Conservation (phyloP, 2,888 invertebrate species). For the Spodoptera exigua region DNA sequence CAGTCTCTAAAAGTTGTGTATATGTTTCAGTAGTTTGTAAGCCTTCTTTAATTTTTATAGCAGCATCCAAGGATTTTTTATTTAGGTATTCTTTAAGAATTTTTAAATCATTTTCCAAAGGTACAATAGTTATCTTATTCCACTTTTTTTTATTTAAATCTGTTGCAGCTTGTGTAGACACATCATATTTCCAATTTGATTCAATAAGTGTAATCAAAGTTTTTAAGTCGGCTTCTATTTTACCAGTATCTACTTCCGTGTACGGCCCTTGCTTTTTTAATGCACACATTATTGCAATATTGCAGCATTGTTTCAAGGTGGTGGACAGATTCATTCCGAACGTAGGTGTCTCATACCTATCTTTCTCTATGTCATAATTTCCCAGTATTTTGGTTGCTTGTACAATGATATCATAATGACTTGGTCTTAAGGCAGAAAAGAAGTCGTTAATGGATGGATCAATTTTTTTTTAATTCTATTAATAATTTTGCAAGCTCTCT, state of each 20-base stretch:
- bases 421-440: conserved; percentile 44
- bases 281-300: conserved; percentile 56
- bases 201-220: conserved; percentile 37
- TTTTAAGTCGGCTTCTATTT: conserved; percentile 52
- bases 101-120: conserved; percentile 54
- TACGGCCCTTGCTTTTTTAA: conserved; percentile 49
- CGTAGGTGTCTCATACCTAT: conserved; percentile 53
- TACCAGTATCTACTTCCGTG: conserved; percentile 41
- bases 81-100: conserved; percentile 29
- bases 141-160: conserved; percentile 55
- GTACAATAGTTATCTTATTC: conserved; percentile 58
- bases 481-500: conserved; percentile 57
- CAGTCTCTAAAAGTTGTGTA: conserved; percentile 51
- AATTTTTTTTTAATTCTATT: conserved; percentile 52
- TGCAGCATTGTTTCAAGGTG: conserved; percentile 59
- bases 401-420: conserved; percentile 52
- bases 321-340: conserved; percentile 60
- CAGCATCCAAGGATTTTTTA: conserved; percentile 38
- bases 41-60: conserved; percentile 48
- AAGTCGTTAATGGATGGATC: conserved; percentile 42
- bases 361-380: conserved; percentile 45
- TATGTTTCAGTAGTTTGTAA: conserved; percentile 41
- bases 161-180: conserved; percentile 54
- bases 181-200: conserved; percentile 48
- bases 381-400: conserved; percentile 42